Percentiles rank a stretch among this genome's conserved stretches.
Conservation (phyloP, 2,113 vertebrate genomes). For the Hippocampus comes region DNA sequence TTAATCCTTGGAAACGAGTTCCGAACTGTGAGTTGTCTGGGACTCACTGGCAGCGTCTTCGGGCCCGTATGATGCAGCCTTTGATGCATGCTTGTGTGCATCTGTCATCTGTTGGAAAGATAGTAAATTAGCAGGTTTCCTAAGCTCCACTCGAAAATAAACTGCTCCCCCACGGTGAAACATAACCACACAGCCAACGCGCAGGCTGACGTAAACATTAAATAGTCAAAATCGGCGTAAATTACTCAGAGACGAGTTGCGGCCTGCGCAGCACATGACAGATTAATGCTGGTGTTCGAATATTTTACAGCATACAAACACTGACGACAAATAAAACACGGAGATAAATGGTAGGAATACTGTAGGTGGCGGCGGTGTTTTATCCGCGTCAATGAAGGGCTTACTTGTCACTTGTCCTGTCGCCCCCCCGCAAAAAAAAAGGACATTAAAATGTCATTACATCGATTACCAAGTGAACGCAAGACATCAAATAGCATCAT, state of each 20-base stretch:
- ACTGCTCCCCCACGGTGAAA: slow-evolving; percentile 24
- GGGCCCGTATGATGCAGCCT: not conserved
- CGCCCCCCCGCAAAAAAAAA: not conserved
- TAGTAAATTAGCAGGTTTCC: slow-evolving; percentile 56
- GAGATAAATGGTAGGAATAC: slow-evolving; percentile 7
- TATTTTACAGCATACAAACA: slow-evolving; percentile 24
- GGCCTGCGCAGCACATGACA: slow-evolving; percentile 12
- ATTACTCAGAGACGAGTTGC: slow-evolving; percentile 22
- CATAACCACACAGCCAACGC: slow-evolving; percentile 36
- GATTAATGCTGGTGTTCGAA: slow-evolving; percentile 22
- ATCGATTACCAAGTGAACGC: not conserved
- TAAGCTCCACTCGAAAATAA: slow-evolving; percentile 30
- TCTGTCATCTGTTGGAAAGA: slow-evolving; percentile 61
- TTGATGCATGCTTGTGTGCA: slow-evolving; percentile 31
- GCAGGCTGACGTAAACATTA: slow-evolving; percentile 36
- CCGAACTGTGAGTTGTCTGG: not conserved
- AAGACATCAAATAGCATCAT: not conserved
- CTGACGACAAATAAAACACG: slow-evolving; percentile 21
- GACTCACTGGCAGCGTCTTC: not conserved
- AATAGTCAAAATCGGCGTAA: slow-evolving; percentile 23
- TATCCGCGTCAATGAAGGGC: not conserved
- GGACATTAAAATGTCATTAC: not conserved
- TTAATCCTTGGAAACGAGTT: not conserved
- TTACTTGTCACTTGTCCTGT: not conserved
- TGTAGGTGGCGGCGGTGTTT: not conserved